Conservation (phyloP, 1,140 invertebrate species). For the Limonius californicus region DNA sequence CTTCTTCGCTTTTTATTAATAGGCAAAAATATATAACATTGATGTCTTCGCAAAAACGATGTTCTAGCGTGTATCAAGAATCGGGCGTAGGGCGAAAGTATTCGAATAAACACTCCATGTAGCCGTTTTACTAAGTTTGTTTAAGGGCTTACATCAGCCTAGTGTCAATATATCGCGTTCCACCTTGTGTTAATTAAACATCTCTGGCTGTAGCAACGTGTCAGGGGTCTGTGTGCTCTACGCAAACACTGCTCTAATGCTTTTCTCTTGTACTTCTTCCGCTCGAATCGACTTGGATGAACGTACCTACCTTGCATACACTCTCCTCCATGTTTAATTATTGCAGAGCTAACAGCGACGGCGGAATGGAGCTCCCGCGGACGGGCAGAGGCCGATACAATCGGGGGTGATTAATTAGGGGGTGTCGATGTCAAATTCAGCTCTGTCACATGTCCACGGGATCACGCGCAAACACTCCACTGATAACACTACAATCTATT, state of each 20-base stretch:
- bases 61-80: too few relatives aligned
- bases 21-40: too few relatives aligned
- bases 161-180: constrained; percentile 22
- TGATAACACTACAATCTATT: constrained; percentile 1
- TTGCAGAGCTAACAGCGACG: neutral
- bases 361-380: neutral
- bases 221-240: constrained; percentile 15
- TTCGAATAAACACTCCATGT: neutral
- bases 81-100: neutral
- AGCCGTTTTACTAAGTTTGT: constrained; percentile 7
- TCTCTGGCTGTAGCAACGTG: constrained; percentile 9
- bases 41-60: too few relatives aligned
- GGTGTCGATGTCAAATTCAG: constrained; percentile 9
- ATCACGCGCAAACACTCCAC: constrained; percentile 6
- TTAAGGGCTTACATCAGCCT: constrained; percentile 9
- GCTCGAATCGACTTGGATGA: constrained; percentile 3
- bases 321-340: constrained; percentile 4
- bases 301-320: neutral
- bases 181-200: constrained; percentile 24
- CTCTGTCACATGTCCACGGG: constrained; percentile 4
- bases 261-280: constrained; percentile 24
- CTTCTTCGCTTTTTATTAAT: too few relatives aligned
- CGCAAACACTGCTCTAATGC: constrained; percentile 22
- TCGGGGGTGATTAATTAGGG: constrained; percentile 6
- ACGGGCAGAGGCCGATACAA: neutral